phyloP scores from a whole-genome alignment of 1,140 invertebrate species.

The Dryas iulia region DNA sequence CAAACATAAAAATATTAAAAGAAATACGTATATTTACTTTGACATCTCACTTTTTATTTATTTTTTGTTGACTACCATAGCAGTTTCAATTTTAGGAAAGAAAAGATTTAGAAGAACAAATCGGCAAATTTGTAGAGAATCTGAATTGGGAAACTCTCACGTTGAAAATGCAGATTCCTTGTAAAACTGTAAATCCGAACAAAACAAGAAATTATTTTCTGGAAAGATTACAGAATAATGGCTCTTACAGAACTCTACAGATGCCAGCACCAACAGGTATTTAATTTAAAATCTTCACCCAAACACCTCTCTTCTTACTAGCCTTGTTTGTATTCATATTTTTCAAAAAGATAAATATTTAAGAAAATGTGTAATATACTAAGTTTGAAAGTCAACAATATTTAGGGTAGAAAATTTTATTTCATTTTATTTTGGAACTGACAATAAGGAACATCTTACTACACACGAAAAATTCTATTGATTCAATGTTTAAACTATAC shows the following conservation, averaged over 20 bases:
- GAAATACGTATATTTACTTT: too few species aligned
- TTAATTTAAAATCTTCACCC: neutral
- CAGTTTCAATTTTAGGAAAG: slow-evolving; percentile 48
- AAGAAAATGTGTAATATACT: neutral
- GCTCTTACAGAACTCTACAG: slow-evolving; percentile 63
- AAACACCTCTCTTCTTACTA: neutral
- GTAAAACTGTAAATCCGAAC: slow-evolving; percentile 40
- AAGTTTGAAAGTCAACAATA: too few species aligned
- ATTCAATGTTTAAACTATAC: too few species aligned
- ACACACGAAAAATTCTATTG: too few species aligned
- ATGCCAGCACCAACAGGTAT: slow-evolving; percentile 53
- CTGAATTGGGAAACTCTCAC: slow-evolving; percentile 57
- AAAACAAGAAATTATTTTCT: slow-evolving; percentile 58
- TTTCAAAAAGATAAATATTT: neutral
- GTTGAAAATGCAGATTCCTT: slow-evolving; percentile 69
- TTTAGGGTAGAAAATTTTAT: too few species aligned
- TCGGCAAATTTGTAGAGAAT: slow-evolving; percentile 59
- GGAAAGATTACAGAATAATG: slow-evolving; percentile 53
- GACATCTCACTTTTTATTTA: too few species aligned
- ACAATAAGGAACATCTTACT: too few species aligned
- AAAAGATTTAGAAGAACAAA: slow-evolving; percentile 45
- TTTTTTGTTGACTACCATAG: too few species aligned
- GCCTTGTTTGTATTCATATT: neutral
- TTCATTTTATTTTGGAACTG: too few species aligned
- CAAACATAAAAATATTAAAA: too few species aligned